Evolutionary conservation across 2,797 vertebrate genomes (phyloP), one percentile per base, ranked within the genome.

Genomic region (Alca torda): DNA sequence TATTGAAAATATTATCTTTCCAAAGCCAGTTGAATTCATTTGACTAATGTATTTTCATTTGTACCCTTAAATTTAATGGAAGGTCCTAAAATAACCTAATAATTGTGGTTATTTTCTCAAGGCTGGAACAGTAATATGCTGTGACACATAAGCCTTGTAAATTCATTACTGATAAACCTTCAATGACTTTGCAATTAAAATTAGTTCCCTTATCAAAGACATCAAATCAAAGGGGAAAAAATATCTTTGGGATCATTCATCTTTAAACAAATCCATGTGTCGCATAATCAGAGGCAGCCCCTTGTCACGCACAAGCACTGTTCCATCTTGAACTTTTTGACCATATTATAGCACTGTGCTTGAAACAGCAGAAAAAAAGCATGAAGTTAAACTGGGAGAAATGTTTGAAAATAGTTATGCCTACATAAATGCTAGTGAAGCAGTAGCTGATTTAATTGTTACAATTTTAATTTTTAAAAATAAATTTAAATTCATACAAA

Each of bases 61-160:
- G 31, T 64, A 39, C n/a, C 28, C 39, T 85, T 43, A 56, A 41
- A 82, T 88, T 61, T 67, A 77, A 94, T 67, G 43, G 33, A 63
- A 83, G 67, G 28, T n/a, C 45, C 72, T 41, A 50, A 94, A 92
- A 87, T 60, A 80, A 77, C 48, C 56, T 24, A 7, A 20, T 60
- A 87, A 85, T 72, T 89, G 35, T 33, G 37, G n/a, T 67, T 85
- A 45, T 95, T 95, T 95, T 90, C 82, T 91, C 72, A 30, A 59
- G 69, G 45, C 2, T 16, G 75, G 68, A 51, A 41, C 39, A 54
- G 35, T 23, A 33, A 84, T 41, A 35, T 68, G 37, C 48, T 78
- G 53, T 68, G 76, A 86, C 33, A 73, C 54, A 73, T 8, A 6
- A 72, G 26, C n/a, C 76, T 80, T 45, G 41, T n/a, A 64, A 85